Conservation (phyloP, 2,888 invertebrate species). For the Himalopsyche anomala region DNA sequence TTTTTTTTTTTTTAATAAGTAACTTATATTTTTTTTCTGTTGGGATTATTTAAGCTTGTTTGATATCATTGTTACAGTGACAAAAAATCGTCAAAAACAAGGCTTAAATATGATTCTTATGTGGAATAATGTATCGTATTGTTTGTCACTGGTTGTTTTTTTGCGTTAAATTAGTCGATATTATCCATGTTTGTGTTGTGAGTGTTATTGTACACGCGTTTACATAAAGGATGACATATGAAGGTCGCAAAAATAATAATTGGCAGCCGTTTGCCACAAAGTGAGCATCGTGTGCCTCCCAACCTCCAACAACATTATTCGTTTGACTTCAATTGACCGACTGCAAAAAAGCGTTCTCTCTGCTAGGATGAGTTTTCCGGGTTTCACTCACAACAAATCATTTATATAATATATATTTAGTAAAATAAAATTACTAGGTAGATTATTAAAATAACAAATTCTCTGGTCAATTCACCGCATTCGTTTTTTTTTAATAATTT, state of each 20-base stretch:
- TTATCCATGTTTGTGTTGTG: background rate
- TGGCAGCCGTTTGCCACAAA: background rate
- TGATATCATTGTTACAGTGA: too few relatives aligned
- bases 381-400: background rate
- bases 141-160: background rate
- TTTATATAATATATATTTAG: too few relatives aligned
- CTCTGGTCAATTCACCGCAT: too few relatives aligned
- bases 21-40: too few relatives aligned
- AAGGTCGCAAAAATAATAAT: conserved; percentile 41
- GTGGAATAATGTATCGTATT: too few relatives aligned
- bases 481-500: too few relatives aligned
- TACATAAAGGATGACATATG: conserved; percentile 39
- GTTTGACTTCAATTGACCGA: background rate
- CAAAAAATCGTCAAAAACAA: too few relatives aligned
- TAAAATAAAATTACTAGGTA: too few relatives aligned
- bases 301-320: background rate
- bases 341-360: background rate
- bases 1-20: too few relatives aligned
- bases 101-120: too few relatives aligned
- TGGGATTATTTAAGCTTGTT: too few relatives aligned
- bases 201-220: conserved; percentile 3
- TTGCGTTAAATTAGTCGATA: conserved; percentile 35
- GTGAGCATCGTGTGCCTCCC: background rate
- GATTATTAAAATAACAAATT: too few relatives aligned
- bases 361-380: background rate